These are phyloP conservation scores for Styela plicata DNA, from an alignment of 23 tunicate genomes.

Conservation along the genomic window DNA sequence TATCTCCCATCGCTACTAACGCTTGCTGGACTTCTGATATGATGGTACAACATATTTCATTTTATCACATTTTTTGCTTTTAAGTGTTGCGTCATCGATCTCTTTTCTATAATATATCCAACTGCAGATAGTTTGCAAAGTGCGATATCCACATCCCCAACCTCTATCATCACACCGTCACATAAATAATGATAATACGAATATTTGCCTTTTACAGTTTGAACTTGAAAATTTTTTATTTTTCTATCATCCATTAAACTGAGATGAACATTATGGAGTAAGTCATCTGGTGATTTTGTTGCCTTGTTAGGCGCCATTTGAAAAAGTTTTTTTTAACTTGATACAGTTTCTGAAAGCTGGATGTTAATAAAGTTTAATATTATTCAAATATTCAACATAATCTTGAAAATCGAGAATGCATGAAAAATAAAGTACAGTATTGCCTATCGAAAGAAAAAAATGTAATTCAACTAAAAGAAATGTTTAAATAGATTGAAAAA, in stretches of 20 bases:
- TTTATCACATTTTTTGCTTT: not conserved
- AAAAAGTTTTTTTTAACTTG: no score
- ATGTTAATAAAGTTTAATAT: no score
- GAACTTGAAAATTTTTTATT: not conserved
- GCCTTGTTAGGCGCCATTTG: not conserved
- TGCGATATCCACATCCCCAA: conserved; percentile 98
- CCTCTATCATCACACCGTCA: conserved; percentile 86
- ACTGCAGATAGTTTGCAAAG: conserved; percentile 81
- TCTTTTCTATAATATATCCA: conserved; percentile 65
- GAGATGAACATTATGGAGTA: not conserved
- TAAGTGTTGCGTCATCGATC: not conserved
- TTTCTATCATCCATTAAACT: not conserved
- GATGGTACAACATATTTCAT: conserved; percentile 39
- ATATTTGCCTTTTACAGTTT: conserved; percentile 50
- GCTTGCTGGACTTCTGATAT: conserved; percentile 67
- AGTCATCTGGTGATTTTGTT: conserved; percentile 6
- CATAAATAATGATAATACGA: conserved; percentile 81
- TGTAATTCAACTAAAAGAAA: no score
- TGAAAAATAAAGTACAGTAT: no score
- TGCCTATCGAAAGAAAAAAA: no score
- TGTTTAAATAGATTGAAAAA: no score
- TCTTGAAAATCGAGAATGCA: no score
- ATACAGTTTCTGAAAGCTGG: no score
- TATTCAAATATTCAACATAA: no score
- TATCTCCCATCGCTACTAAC: conserved; percentile 60